Evolutionary conservation across 64 coral and sea anemone genomes (phyloP).

Genomic region (Actinia equina): DNA sequence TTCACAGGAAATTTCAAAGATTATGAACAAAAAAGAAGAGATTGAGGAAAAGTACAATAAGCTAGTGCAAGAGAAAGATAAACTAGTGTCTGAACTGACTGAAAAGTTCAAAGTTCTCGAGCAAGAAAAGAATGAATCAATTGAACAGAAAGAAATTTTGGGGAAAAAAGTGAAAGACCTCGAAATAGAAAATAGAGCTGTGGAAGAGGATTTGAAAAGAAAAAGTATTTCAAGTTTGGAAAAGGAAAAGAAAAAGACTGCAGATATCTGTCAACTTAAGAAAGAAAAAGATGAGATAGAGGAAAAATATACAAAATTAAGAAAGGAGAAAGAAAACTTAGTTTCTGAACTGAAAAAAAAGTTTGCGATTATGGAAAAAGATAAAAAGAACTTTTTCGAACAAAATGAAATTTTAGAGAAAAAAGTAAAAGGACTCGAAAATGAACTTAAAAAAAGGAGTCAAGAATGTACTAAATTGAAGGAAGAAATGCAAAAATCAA

Average conservation of each 20-base stretch:
- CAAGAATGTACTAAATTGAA: slow-evolving; percentile 30
- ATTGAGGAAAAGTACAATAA: slow-evolving; percentile 30
- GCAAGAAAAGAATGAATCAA: slow-evolving; percentile 28
- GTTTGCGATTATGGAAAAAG: slow-evolving; percentile 41
- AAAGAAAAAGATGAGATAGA: slow-evolving; percentile 46
- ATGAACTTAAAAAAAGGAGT: slow-evolving; percentile 10
- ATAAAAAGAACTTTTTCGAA: slow-evolving; percentile 25
- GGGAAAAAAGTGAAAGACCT: slow-evolving; percentile 40
- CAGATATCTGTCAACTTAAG: slow-evolving; percentile 23
- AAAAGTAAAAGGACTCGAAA: slow-evolving; percentile 35
- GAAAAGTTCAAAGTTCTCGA: slow-evolving; percentile 49
- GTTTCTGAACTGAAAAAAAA: slow-evolving; percentile 54
- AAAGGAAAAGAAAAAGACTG: slow-evolving; percentile 18
- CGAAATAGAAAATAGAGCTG: slow-evolving; percentile 5
- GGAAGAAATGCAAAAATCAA: slow-evolving; percentile 21
- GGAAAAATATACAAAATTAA: slow-evolving; percentile 34
- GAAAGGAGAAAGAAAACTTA: slow-evolving; percentile 65
- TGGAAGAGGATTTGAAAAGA: slow-evolving; percentile 9
- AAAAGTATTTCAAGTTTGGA: not conserved
- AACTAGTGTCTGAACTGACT: slow-evolving; percentile 48
- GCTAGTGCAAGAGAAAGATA: slow-evolving; percentile 52
- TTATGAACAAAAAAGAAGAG: slow-evolving; percentile 42
- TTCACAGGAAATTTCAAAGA: slow-evolving; percentile 29
- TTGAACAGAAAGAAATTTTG: slow-evolving; percentile 44
- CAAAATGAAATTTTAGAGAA: slow-evolving; percentile 53